Evolutionary conservation across 2,888 invertebrate genomes (phyloP), one percentile per base, ranked within the genome.

Genomic region (Thyatira batis): DNA sequence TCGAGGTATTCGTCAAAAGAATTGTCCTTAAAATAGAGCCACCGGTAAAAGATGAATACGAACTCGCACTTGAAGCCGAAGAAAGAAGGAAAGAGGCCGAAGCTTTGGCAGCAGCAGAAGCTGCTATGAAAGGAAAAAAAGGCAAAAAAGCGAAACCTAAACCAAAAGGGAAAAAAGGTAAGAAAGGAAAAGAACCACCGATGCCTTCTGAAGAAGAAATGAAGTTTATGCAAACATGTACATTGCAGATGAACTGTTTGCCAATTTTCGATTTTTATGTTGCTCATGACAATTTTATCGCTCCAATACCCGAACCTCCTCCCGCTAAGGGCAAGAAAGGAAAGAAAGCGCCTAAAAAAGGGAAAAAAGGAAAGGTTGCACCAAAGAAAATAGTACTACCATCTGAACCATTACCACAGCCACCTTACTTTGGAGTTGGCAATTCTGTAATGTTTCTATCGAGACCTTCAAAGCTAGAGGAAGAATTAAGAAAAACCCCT

Each of bases 231-330:
- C 84, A 88, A 79, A 87, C 91, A 2, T 92, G 92, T 58, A 85
- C 89, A 0, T 67, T 90, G 71, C 85, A 91, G 73, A 86, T 92
- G 85, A 84, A 81, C 50, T 92, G 92, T 60, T 61, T 85, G 20
- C 91, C 92, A 1, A 53, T 92, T 13, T 92, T 92, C 63, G 87
- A 92, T 59, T 92, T 92, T 53, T 84, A 84, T 53, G 79, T 92
- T 6, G 91, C 91, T n/a, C 92, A 92, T 56, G 92, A 92, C 55
- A 92, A 92, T 49, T 92, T 92, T 50, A 67, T 91, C 1, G 77
- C 89, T 3, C 92, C 92, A 1, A 85, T 87, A 1, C 90, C 90
- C 1, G 91, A 90, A 0, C 66, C 78, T 1, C 89, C 91, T 1
- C 85, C 85, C 1, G 63, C 69, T 0, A 85, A 85, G 59, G 76